A percentile compares a stretch with the other conserved stretches of the same genome.
phyloP scores from a whole-genome alignment of 1,140 invertebrate species.

The Ips typographus region DNA sequence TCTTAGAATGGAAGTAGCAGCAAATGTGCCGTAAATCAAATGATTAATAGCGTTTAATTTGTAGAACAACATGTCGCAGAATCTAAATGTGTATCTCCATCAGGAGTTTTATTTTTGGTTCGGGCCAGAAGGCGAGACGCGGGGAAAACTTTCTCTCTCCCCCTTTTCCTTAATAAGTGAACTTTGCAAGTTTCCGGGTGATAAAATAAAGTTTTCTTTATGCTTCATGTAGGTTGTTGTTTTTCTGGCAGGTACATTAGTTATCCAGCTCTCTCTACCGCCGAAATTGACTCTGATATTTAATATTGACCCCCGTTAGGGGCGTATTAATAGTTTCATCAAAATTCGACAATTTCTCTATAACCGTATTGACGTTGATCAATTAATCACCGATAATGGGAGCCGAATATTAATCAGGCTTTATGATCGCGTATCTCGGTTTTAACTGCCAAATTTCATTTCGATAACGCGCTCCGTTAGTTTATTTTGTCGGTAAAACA shows the following conservation, averaged over 20 bases:
- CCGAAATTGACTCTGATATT: too few species aligned
- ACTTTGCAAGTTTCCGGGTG: background rate
- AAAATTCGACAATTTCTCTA: too few species aligned
- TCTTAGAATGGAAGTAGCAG: slow-evolving; percentile 31
- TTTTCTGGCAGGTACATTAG: background rate
- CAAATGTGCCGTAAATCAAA: slow-evolving; percentile 37
- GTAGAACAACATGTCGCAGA: slow-evolving; percentile 36
- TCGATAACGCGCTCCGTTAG: background rate
- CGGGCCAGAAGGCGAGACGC: background rate
- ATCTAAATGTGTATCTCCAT: slow-evolving; percentile 35
- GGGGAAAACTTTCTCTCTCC: slow-evolving; percentile 10
- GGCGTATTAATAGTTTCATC: too few species aligned
- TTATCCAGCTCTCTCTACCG: too few species aligned
- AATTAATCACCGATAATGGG: slow-evolving; percentile 1
- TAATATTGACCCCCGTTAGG: too few species aligned
- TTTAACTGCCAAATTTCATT: background rate
- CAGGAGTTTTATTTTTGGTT: slow-evolving; percentile 29
- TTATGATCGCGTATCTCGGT: background rate
- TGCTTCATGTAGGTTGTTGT: background rate
- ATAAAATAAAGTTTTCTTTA: slow-evolving; percentile 2
- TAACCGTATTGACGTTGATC: background rate
- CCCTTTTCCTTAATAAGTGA: slow-evolving; percentile 6
- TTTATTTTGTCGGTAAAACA: too few species aligned
- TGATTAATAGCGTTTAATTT: slow-evolving; percentile 36
- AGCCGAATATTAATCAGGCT: background rate